Percentiles rank a stretch among this genome's conserved stretches.
Evolutionary conservation across 1,140 invertebrate species (phyloP).

Genomic region (Brachionus asplanchnoidis): DNA sequence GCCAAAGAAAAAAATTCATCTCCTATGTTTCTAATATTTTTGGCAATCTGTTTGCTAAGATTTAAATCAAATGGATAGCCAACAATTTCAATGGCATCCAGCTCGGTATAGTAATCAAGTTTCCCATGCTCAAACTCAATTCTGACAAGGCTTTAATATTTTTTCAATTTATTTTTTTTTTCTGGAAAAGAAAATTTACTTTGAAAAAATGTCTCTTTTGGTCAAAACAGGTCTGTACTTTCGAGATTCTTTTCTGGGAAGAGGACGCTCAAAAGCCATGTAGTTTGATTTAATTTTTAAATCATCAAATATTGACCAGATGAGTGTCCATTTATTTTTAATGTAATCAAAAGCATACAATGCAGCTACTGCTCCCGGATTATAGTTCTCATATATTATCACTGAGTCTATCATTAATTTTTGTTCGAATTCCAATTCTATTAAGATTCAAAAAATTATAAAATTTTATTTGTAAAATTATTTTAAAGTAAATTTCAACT

Average conservation of each 20-base stretch:
- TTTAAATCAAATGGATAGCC: constrained; percentile 48
- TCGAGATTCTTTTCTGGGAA: not conserved
- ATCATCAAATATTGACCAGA: constrained; percentile 70
- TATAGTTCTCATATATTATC: constrained; percentile 79
- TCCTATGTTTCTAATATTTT: not conserved
- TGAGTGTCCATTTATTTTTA: constrained; percentile 63
- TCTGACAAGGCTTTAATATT: constrained; percentile 63
- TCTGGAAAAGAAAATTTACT: not conserved
- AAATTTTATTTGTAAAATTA: too few species aligned
- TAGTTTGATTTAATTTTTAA: constrained; percentile 63
- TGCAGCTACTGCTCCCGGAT: constrained; percentile 76
- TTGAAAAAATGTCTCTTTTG: not conserved
- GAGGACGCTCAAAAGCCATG: constrained; percentile 48
- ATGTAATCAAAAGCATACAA: constrained; percentile 66
- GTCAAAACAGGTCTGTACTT: not conserved
- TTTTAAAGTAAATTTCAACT: too few species aligned
- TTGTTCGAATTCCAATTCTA: constrained; percentile 63
- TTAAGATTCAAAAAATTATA: too few species aligned
- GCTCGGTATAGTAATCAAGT: constrained; percentile 77
- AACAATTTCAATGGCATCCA: constrained; percentile 76
- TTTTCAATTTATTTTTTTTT: not conserved
- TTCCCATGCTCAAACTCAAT: constrained; percentile 76
- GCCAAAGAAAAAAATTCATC: not conserved
- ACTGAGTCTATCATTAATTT: constrained; percentile 71
- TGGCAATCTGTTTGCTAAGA: not conserved